Evolutionary conservation across 2,797 vertebrate species (phyloP), one percentile per base, ranked within the genome.

Genomic region (Iguana delicatissima): DNA sequence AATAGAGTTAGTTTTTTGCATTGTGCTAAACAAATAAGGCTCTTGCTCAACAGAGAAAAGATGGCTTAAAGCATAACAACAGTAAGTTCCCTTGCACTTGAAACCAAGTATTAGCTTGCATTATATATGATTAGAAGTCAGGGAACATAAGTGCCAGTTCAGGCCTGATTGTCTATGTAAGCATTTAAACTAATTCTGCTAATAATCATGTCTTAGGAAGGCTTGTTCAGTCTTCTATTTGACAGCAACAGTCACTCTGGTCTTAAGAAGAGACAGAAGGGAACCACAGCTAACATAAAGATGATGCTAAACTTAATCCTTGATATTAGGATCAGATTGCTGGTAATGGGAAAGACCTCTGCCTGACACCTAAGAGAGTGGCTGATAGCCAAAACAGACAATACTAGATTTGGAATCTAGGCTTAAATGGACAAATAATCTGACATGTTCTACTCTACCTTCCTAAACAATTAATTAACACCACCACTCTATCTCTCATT

Each of bases 101-200:
- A 83, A 89, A 73, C 32, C 6, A 46, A 69, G 12, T 57, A 88
- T 52, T 55, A 69, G 12, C 10, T 72, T 50, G 79, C 42, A 64
- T 86, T 77, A 55, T 29, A 32, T 57, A 64, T 50, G 50, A 55
- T 67, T 7, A 77, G n/a, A 24, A 32, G n/a, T n/a, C 50, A 87
- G 52, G 46, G 26, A 77, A 87, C 22, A 18, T 4, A 20, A 77
- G 24, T 84, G 55, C 85, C 73, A 46, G n/a, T 18, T 26, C 16
- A 76, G 57, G 72, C 14, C 55, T 91, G 85, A 91, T 80, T 89
- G 88, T 85, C 73, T 87, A 18, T 35, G 67, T 90, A 73, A 69
- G 42, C 22, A 52, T 16, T 22, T 3, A 24, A 64, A 86, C 22
- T 22, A 29, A n/a, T 22, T 18, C 46, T 13, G 42, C 64, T n/a